phyloP scores from a whole-genome alignment of 2,797 vertebrate genomes.

The Erpetoichthys calabaricus region DNA sequence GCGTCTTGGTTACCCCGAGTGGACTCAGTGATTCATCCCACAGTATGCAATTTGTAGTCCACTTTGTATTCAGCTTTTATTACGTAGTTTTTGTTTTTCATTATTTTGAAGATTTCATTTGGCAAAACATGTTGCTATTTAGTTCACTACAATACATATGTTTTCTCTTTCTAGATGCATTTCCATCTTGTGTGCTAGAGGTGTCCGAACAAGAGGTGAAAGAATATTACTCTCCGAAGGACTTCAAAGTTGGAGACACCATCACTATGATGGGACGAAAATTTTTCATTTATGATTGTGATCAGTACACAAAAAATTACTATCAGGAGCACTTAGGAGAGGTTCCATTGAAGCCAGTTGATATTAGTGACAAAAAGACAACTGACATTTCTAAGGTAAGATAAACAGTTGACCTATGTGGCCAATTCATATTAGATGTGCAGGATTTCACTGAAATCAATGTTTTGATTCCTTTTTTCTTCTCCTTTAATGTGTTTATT shows the following conservation, averaged over 20 bases:
- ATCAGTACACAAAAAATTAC: slow-evolving; percentile 68
- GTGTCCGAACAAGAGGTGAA: slow-evolving; percentile 66
- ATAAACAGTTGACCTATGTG: background rate
- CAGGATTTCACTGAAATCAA: too few species aligned
- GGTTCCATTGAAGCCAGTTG: slow-evolving; percentile 41
- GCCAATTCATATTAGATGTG: too few species aligned
- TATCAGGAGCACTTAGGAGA: slow-evolving; percentile 63
- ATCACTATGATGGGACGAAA: slow-evolving; percentile 57
- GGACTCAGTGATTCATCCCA: too few species aligned
- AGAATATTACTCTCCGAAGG: slow-evolving; percentile 72
- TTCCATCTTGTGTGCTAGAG: slow-evolving; percentile 79
- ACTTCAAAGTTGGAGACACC: slow-evolving; percentile 68
- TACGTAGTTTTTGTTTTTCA: too few species aligned
- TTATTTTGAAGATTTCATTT: background rate
- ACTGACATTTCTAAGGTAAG: slow-evolving; percentile 48
- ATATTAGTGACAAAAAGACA: slow-evolving; percentile 32
- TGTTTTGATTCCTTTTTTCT: too few species aligned
- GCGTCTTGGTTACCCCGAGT: too few species aligned
- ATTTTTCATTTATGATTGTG: slow-evolving; percentile 74
- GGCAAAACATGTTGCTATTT: background rate
- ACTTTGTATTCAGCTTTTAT: too few species aligned
- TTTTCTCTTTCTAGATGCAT: slow-evolving; percentile 40
- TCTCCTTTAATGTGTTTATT: too few species aligned
- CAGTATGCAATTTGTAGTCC: too few species aligned
- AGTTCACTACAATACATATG: background rate